Base-by-base conservation (phyloP, 1,140 invertebrate species). In the Polyergus mexicanus region DNA sequence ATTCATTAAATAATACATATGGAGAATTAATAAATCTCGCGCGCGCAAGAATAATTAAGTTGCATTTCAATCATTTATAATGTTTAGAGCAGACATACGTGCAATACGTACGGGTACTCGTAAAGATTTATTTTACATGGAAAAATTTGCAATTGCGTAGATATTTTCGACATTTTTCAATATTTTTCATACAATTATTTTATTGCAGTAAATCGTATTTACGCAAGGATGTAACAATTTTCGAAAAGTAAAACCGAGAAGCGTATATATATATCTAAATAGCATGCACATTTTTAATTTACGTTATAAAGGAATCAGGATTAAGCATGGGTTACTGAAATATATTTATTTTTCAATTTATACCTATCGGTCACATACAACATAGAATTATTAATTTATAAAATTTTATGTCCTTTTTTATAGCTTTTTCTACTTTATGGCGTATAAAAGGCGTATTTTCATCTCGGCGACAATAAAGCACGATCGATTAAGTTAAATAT, bases 31-130 rank as follows among this genome's bases (percentile, higher is more conserved):
- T 58, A 58, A 74, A 60, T 7, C 10, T n/a, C 25, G 22, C 25
- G 7, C 28, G 47, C 25, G 72, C 16, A 25, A 6, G 10, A 74
- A 41, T n/a, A 47, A 22, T 1, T n/a, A 72, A 72, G 47, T 60
- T 44, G 13, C 13, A 62, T 72, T 81, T 81, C 32, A 44, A 81
- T 68, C 25, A 68, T 25, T 65, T 0, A 19, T 54, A 35, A 78
- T 8, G 25, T 77, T 22, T 35, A 3, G 19, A 63, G 62, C 47
- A 19, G 4, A 5, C 5, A 51, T 51, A 58, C 5, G 13, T 25
- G n/a, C 22, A 25, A 19, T 25, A 32, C 11, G 7, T 35, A 58
- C 3, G 35, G 4, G 13, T 16, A 51, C 19, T 16, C 3, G 5
- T 19, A 51, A 51, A 51, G 35, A 58, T 58, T 74, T 58, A 38